Conservation (phyloP, 2,113 vertebrate genomes). For the Channa maculata region DNA sequence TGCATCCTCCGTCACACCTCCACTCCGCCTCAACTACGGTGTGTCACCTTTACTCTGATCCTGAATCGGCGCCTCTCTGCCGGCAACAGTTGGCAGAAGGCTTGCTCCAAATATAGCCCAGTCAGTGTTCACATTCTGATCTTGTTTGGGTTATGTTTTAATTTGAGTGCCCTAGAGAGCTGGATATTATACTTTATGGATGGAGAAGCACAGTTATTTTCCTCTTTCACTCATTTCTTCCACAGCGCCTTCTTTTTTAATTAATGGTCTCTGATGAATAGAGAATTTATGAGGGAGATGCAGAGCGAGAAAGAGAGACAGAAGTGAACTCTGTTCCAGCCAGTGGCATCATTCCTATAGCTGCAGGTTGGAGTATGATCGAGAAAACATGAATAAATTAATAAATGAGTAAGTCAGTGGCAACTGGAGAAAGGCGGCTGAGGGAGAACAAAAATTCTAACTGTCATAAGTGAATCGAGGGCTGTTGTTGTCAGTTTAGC, state of each 20-base stretch:
- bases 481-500: too few relatives aligned
- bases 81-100: constrained; percentile 53
- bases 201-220: constrained; percentile 35
- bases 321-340: not conserved
- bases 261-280: constrained; percentile 55
- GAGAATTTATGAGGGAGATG: constrained; percentile 31
- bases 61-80: constrained; percentile 18
- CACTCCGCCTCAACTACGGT: too few relatives aligned
- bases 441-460: not conserved
- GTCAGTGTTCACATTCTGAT: constrained; percentile 44
- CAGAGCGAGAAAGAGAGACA: not conserved
- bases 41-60: constrained; percentile 28
- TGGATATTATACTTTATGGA: constrained; percentile 66
- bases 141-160: constrained; percentile 73
- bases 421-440: not conserved
- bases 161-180: constrained; percentile 68
- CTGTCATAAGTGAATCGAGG: too few relatives aligned
- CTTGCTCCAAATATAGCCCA: constrained; percentile 65
- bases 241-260: constrained; percentile 37
- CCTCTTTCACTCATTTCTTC: constrained; percentile 32
- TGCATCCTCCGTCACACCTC: too few relatives aligned
- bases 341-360: constrained; percentile 1
- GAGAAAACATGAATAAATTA: constrained; percentile 40
- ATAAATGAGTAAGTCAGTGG: constrained; percentile 36
- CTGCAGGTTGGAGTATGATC: constrained; percentile 25